Conservation (phyloP, 2,797 vertebrate genomes). For the Pseudochaenichthys georgianus region DNA sequence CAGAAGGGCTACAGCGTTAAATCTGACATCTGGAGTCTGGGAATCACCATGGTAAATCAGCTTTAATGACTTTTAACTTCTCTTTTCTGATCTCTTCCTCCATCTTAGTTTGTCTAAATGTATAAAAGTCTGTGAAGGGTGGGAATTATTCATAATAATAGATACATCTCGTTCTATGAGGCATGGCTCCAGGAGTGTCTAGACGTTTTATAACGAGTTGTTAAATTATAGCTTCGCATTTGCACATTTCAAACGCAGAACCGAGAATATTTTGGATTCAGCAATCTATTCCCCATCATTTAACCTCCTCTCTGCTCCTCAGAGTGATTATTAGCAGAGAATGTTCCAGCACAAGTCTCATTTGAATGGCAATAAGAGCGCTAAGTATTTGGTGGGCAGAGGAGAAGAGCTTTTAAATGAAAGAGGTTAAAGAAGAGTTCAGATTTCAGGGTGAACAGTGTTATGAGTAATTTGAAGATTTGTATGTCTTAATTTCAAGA, state of each 20-base stretch:
- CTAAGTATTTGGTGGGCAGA: not conserved
- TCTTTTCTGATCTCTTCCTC: not conserved
- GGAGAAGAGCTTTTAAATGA: not conserved
- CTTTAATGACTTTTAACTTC: not conserved
- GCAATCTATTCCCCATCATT: slow-evolving; percentile 4
- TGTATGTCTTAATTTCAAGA: no score
- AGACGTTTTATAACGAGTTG: slow-evolving; percentile 41
- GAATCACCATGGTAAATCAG: slow-evolving; percentile 93
- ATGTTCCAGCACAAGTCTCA: slow-evolving; percentile 9
- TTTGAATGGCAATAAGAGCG: slow-evolving; percentile 10
- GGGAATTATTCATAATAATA: not conserved
- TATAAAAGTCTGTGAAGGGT: not conserved
- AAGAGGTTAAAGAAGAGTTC: no score
- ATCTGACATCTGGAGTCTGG: slow-evolving; percentile 98
- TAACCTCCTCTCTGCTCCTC: slow-evolving; percentile 8
- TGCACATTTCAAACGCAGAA: slow-evolving; percentile 22
- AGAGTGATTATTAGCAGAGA: not conserved
- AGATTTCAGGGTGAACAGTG: no score
- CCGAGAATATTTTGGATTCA: slow-evolving; percentile 32
- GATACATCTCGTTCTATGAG: not conserved
- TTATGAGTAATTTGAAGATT: no score
- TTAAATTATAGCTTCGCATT: slow-evolving; percentile 41
- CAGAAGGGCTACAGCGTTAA: slow-evolving; percentile 98
- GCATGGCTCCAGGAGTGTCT: slow-evolving; percentile 16
- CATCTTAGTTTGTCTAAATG: not conserved